These are phyloP conservation scores for Xiphophorus maculatus DNA, from an alignment of 2,113 vertebrate species.

Conservation along the genomic window DNA sequence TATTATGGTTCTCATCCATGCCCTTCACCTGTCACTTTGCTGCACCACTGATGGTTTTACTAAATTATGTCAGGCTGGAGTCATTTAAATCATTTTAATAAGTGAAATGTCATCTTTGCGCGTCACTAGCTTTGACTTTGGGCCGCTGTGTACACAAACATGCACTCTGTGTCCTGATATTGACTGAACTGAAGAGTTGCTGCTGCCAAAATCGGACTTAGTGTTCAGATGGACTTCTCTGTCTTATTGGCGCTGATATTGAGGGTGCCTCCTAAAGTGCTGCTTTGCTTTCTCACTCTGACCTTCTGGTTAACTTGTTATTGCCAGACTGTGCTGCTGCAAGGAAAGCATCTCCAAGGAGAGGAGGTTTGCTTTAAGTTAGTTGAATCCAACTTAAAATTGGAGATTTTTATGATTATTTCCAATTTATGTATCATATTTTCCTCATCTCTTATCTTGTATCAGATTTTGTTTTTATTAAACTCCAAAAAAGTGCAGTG, in stretches of 20 bases:
- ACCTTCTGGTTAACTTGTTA: conserved; percentile 63
- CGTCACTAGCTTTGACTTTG: conserved; percentile 50
- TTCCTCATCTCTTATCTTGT: background rate
- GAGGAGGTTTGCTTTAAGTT: conserved; percentile 19
- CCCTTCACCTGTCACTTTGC: conserved; percentile 63
- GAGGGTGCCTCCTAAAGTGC: conserved; percentile 10
- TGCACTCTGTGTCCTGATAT: conserved; percentile 1
- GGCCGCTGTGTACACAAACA: conserved; percentile 10
- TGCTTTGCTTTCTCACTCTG: conserved; percentile 17
- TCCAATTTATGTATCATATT: background rate
- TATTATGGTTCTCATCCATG: conserved; percentile 47
- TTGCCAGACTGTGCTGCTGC: conserved; percentile 45
- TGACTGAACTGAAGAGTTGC: conserved; percentile 5
- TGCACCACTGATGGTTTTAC: conserved; percentile 22
- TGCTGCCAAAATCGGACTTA: conserved; percentile 5
- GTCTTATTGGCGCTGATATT: conserved; percentile 11
- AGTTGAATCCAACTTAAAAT: background rate
- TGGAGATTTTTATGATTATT: background rate
- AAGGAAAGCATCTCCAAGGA: conserved; percentile 46
- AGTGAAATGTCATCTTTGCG: background rate
- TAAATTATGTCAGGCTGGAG: background rate
- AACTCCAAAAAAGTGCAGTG: background rate
- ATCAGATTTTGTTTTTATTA: background rate
- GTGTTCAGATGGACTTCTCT: conserved; percentile 17
- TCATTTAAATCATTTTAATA: background rate